Evolutionary conservation across 2,888 invertebrate species (phyloP), one percentile per base, ranked within the genome.

Genomic region (Branchinecta sandiegonensis): DNA sequence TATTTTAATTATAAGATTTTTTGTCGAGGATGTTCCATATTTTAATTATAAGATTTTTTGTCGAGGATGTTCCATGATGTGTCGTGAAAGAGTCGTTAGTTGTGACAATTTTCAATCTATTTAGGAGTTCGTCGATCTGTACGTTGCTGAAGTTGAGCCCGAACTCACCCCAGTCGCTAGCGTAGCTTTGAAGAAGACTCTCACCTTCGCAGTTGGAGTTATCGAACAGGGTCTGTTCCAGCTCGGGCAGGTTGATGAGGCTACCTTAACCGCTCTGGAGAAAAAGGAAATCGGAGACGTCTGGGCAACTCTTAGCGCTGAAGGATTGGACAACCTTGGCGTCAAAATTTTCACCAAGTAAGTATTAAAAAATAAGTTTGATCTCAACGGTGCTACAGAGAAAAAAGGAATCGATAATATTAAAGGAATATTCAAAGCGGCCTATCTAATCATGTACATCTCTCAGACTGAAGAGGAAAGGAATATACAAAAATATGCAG

Each of bases 171-270:
- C n/a, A 9, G 17, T 10, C 10, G 8, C 14, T 56, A 56, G 9
- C n/a, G 17, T 8, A 8, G 56, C 14, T 56, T 56, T 56, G 56
- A 17, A 56, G 9, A 56, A 56, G 17, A 17, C 17, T 56, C 17
- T 56, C 14, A 56, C 8, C 56, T 56, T 56, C 56, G 56, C 56
- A n/a, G 17, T 17, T 56, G 56, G 56, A 8, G 56, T 56, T 10
- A 56, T 56, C 56, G 56, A 56, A 17, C 56, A 56, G 17, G 56
- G 56, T 14, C 56, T 56, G 14, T 56, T 56, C 56, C 56, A 56
- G 17, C 56, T 56, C 17, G 56, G 56, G 8, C 9, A 56, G 17
- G 56, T 56, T 17, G 56, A 56, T 17, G n/a, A n/a, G n/a, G 9
- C n/a, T 10, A 56, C 56, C 11, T 17, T 56, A 9, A 56, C 56